Conservation (phyloP, 2,113 vertebrate species). For the Suncus etruscus region DNA sequence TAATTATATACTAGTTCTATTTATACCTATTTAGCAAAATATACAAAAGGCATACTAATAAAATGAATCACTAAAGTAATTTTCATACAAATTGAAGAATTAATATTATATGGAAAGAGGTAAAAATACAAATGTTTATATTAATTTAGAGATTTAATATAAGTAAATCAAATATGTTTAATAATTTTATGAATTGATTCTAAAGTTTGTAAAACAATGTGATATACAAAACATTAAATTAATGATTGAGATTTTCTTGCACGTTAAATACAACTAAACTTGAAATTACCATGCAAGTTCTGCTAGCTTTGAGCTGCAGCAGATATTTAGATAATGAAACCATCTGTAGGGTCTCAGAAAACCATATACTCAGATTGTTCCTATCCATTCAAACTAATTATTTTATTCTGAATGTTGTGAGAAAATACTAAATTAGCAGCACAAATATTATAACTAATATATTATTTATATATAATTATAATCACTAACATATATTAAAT, state of each 20-base stretch:
- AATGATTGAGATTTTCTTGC: neutral
- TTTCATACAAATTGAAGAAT: neutral
- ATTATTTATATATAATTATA: neutral
- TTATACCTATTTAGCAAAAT: neutral
- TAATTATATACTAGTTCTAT: too few species aligned
- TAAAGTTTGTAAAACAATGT: neutral
- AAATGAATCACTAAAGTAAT: neutral
- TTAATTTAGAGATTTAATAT: slow-evolving; percentile 20
- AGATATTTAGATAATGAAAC: too few species aligned
- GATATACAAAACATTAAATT: neutral
- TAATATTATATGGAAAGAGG: slow-evolving; percentile 1
- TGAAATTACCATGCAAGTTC: neutral
- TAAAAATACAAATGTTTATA: slow-evolving; percentile 20
- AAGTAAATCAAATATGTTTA: neutral
- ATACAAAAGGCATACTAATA: neutral
- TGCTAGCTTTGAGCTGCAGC: neutral
- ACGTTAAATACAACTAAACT: slow-evolving; percentile 9
- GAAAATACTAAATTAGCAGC: too few species aligned
- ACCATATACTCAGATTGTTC: too few species aligned
- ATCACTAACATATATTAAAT: neutral
- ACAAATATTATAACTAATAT: neutral
- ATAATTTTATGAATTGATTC: neutral
- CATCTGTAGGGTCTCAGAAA: too few species aligned
- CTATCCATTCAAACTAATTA: too few species aligned
- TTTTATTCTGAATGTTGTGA: too few species aligned